Conservation (phyloP, 2,113 vertebrate genomes). For the Chaetodon auriga region DNA sequence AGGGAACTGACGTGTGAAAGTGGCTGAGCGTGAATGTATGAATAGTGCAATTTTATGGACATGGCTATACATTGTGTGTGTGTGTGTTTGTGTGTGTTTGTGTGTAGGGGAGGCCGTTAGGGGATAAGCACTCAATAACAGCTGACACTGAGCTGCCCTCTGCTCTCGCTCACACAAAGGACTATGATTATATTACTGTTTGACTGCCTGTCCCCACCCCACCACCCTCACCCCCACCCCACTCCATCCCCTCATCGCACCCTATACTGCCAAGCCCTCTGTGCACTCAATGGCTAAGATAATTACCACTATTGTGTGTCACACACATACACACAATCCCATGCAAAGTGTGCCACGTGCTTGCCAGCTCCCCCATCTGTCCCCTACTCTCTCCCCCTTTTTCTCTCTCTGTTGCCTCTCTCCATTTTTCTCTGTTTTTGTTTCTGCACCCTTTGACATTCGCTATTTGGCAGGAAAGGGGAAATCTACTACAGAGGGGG, state of each 20-base stretch:
- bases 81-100: constrained; percentile 57
- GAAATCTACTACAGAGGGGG: constrained; percentile 30
- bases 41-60: constrained; percentile 64
- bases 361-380: constrained; percentile 81
- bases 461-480: constrained; percentile 33
- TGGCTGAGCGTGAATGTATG: constrained; percentile 59
- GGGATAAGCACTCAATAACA: constrained; percentile 87
- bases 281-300: constrained; percentile 82
- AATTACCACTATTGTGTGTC: constrained; percentile 86
- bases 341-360: constrained; percentile 73
- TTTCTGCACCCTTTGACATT: constrained; percentile 58
- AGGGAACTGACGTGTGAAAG: constrained; percentile 63
- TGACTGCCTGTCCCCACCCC: constrained; percentile 78
- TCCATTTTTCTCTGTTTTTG: constrained; percentile 56
- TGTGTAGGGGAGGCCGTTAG: constrained; percentile 70
- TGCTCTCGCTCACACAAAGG: constrained; percentile 85
- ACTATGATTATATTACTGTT: constrained; percentile 88
- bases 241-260: constrained; percentile 63
- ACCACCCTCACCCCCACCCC: constrained; percentile 23
- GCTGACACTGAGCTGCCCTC: constrained; percentile 85
- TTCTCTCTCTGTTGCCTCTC: constrained; percentile 36
- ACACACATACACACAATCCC: constrained; percentile 61
- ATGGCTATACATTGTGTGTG: constrained; percentile 62
- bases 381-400: constrained; percentile 42
- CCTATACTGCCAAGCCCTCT: constrained; percentile 78